Evolutionary conservation across 2,888 invertebrate genomes (phyloP).

Genomic region (Pimpla rufipes): DNA sequence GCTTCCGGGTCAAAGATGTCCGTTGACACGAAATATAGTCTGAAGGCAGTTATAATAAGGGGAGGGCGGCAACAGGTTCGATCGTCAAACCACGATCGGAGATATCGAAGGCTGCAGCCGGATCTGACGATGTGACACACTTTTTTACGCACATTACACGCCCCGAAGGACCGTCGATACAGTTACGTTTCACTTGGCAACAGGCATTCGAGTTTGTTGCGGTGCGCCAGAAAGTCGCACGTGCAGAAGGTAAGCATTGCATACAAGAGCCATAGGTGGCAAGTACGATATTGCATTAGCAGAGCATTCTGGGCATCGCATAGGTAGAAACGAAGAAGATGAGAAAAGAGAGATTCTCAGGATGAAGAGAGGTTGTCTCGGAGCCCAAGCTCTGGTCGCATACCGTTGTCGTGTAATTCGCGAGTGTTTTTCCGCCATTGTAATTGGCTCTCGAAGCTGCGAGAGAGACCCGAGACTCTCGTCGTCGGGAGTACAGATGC

Average conservation of each 20-base stretch:
- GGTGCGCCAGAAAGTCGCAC: slow-evolving; percentile 1
- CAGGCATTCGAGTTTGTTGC: neutral
- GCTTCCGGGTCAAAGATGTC: neutral
- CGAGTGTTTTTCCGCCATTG: slow-evolving; percentile 76
- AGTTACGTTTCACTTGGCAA: slow-evolving; percentile 57
- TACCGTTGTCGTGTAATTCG: slow-evolving; percentile 76
- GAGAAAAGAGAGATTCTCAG: slow-evolving; percentile 20
- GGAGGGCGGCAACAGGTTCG: neutral
- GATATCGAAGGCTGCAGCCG: slow-evolving; percentile 13
- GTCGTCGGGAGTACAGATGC: slow-evolving; percentile 45
- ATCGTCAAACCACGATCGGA: slow-evolving; percentile 13
- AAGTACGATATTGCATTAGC: slow-evolving; percentile 24
- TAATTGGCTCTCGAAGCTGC: slow-evolving; percentile 69
- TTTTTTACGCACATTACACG: slow-evolving; percentile 47
- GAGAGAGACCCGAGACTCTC: slow-evolving; percentile 50
- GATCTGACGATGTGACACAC: slow-evolving; percentile 56
- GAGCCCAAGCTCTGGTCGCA: slow-evolving; percentile 47
- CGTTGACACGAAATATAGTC: neutral
- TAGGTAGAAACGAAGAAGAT: neutral
- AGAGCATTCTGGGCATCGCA: neutral
- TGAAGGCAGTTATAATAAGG: neutral
- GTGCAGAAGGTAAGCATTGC: neutral
- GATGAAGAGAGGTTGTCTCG: slow-evolving; percentile 22
- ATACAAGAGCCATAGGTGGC: slow-evolving; percentile 8
- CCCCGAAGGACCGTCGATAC: slow-evolving; percentile 29